Evolutionary conservation across 2,888 invertebrate species (phyloP).

Genomic region (Hyposoter didymator): DNA sequence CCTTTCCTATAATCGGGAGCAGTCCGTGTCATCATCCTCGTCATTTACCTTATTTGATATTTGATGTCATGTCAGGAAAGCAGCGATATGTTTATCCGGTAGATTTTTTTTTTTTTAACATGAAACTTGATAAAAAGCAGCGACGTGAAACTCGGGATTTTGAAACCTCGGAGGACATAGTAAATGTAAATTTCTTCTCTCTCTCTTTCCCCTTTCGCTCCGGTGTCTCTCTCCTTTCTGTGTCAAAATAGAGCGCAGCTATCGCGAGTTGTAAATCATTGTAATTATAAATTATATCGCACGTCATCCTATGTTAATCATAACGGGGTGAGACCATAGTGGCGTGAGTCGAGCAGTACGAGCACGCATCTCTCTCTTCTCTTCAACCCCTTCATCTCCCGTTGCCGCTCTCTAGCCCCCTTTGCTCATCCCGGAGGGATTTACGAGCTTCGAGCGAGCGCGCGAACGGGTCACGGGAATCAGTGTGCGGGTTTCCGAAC

Average conservation of each 20-base stretch:
- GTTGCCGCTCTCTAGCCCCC: conserved; percentile 25
- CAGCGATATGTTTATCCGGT: conserved; percentile 72
- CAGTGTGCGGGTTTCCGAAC: conserved; percentile 53
- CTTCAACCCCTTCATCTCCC: conserved; percentile 24
- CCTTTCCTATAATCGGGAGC: not conserved
- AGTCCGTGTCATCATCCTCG: not conserved
- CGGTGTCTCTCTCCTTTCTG: not conserved
- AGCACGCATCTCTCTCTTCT: conserved; percentile 25
- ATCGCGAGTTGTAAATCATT: conserved; percentile 75
- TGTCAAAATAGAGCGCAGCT: conserved; percentile 53
- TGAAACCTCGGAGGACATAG: conserved; percentile 29
- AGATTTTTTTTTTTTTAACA: conserved; percentile 58
- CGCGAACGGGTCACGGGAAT: conserved; percentile 30
- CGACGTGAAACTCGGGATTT: conserved; percentile 2
- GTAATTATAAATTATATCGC: conserved; percentile 77
- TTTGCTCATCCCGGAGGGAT: conserved; percentile 59
- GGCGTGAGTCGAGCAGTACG: conserved; percentile 55
- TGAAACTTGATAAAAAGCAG: conserved; percentile 46
- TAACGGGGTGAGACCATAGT: conserved; percentile 64
- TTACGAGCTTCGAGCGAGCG: conserved; percentile 70
- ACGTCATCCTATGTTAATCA: conserved; percentile 77
- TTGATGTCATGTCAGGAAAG: not conserved
- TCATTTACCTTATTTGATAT: not conserved
- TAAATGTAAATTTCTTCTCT: not conserved
- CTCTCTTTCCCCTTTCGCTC: not conserved